Evolutionary conservation across 2,797 vertebrate genomes (phyloP).

Genomic region (Lindbergichthys nudifrons): DNA sequence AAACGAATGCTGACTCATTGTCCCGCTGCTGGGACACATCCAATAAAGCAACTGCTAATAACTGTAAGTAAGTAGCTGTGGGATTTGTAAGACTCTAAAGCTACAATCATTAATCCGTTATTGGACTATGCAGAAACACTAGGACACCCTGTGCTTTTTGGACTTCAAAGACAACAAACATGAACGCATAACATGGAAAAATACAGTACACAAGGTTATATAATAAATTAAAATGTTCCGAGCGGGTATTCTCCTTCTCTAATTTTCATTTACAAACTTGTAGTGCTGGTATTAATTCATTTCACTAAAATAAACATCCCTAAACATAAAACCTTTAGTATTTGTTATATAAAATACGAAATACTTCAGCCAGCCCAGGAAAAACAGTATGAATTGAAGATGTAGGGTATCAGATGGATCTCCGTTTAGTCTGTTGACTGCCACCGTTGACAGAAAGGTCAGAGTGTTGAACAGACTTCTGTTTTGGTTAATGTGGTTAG

Average conservation of each 20-base stretch:
- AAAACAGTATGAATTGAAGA: not conserved
- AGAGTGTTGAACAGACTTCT: not conserved
- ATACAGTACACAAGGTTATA: not conserved
- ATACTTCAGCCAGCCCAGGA: not conserved
- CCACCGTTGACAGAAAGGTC: slow-evolving; percentile 8
- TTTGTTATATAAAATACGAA: not conserved
- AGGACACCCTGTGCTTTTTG: not conserved
- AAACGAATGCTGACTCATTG: slow-evolving; percentile 1
- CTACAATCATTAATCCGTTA: not conserved
- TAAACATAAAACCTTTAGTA: not conserved
- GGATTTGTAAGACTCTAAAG: slow-evolving; percentile 5
- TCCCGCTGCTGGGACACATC: not conserved
- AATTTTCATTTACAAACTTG: slow-evolving; percentile 1
- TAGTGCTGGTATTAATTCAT: not conserved
- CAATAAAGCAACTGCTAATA: slow-evolving; percentile 6
- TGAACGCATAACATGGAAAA: not conserved
- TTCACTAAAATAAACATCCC: slow-evolving; percentile 2
- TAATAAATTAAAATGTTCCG: slow-evolving; percentile 1
- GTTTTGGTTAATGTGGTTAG: not conserved
- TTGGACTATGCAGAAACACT: not conserved
- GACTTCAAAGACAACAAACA: not conserved
- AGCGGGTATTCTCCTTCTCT: slow-evolving; percentile 7
- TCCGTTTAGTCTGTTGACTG: not conserved
- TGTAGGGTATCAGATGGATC: slow-evolving; percentile 4
- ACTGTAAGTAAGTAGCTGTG: slow-evolving; percentile 1